Base-by-base conservation (phyloP, 2,113 vertebrate species). In the Hemibates koningsi region DNA sequence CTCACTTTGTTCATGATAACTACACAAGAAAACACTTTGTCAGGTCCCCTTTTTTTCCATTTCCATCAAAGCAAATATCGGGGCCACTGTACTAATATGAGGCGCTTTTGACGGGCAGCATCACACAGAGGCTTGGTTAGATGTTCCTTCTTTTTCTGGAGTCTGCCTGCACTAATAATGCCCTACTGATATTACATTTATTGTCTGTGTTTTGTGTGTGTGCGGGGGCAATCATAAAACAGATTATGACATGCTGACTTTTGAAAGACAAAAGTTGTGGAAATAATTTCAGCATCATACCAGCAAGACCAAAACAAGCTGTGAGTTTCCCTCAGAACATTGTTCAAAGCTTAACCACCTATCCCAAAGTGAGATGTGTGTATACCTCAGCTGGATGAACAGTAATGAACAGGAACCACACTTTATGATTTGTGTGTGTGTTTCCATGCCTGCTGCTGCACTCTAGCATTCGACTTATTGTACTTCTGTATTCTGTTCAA, bases 1-100 rank as follows among this genome's bases (percentile, higher is more conserved):
- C 76, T 89, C 56, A 32, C 86, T 95, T 94, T 91, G 84, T 92
- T 94, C 83, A 45, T 79, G 16, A 85, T 57, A 81, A 80, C 86
- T 36, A 81, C 71, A 88, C 63, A 89, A 83, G 41, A 76, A 91
- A 91, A 84, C 80, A 86, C 27, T 61, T 86, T 88, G 54, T 91
- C 84, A 82, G 71, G 82, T 53, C 14, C 57, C 27, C 14, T 76
- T 57, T 82, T 82, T 43, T 63, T 59, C 29, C 61, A 27, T 88
- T 82, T 80, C 6, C 6, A 32, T 86, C 88, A 86, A 84, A 93
- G 73, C 56, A 52, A 89, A 89, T 63, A 85, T 88, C 6, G 3
- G 63, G 88, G 83, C 80, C 86, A 68, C 87, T 68, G 88, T 59
- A 41, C 52, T 87, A 86, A 82, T 78, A 52, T 83, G 84, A 10